phyloP scores from a whole-genome alignment of 1,140 invertebrate genomes.

The Rhyzopertha dominica region DNA sequence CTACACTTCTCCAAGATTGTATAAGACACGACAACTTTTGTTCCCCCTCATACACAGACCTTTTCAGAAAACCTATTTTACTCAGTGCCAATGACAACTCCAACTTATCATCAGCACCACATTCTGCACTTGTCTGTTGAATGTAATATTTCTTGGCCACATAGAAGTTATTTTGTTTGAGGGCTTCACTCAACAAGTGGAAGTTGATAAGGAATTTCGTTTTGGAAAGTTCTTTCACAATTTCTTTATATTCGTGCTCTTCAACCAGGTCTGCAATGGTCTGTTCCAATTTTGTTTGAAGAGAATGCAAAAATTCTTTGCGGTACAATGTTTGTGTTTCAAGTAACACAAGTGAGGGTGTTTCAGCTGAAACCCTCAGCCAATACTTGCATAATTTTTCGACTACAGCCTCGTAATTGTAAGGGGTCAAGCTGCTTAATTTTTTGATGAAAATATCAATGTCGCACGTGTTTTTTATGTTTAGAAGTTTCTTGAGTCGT shows the following conservation, averaged over 20 bases:
- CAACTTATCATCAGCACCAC: too few relatives aligned
- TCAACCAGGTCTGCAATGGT: too few relatives aligned
- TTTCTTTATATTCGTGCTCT: conserved; percentile 4
- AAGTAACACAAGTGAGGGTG: conserved; percentile 4
- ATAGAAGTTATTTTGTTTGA: conserved; percentile 43
- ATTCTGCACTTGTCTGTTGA: too few relatives aligned
- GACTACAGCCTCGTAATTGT: conserved; percentile 4
- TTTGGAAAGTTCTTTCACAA: conserved; percentile 10
- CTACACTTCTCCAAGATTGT: too few relatives aligned
- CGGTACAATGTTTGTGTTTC: conserved; percentile 32
- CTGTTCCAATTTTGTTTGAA: conserved; percentile 16
- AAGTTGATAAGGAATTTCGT: conserved; percentile 30
- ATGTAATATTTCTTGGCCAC: conserved; percentile 43
- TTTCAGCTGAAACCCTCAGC: conserved; percentile 6
- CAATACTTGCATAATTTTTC: conserved; percentile 13
- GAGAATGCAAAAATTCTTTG: conserved; percentile 22
- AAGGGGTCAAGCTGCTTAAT: conserved; percentile 2
- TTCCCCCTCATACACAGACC: too few relatives aligned
- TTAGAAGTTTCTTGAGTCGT: conserved; percentile 18
- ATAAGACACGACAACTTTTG: too few relatives aligned
- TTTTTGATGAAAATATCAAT: conserved; percentile 11
- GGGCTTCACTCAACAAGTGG: conserved; percentile 43
- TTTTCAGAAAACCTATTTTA: too few relatives aligned
- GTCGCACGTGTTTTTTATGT: conserved; percentile 6
- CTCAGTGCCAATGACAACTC: too few relatives aligned